A percentile compares a stretch with the other conserved stretches of the same genome.
phyloP scores from a whole-genome alignment of 92 coral and sea anemone species.

The Actinostola sp. region DNA sequence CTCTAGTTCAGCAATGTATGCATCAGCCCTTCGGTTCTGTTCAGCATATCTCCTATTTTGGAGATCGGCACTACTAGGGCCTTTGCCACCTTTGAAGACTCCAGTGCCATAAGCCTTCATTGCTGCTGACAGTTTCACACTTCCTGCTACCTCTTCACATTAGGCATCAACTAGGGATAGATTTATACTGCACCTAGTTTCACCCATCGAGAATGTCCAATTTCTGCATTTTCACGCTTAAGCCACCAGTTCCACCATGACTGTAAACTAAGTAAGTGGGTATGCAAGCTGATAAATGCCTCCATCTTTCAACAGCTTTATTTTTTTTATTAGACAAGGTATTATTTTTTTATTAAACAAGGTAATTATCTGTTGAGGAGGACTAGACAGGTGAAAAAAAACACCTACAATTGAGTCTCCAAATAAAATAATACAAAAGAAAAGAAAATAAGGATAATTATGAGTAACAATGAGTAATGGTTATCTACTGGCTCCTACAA shows the following conservation, averaged over 20 bases:
- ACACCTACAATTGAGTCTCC: too few relatives aligned
- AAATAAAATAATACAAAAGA: too few relatives aligned
- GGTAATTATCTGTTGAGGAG: too few relatives aligned
- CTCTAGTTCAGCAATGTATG: constrained; percentile 51
- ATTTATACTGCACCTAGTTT: constrained; percentile 29
- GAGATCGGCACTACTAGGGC: constrained; percentile 50
- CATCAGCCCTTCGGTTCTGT: constrained; percentile 50
- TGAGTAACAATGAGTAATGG: too few relatives aligned
- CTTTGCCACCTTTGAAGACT: constrained; percentile 41
- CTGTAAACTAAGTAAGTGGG: constrained; percentile 34
- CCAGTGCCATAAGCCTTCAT: constrained; percentile 41
- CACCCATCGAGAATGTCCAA: constrained; percentile 50
- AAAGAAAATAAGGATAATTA: too few relatives aligned
- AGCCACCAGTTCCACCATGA: constrained; percentile 66
- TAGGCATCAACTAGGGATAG: constrained; percentile 33
- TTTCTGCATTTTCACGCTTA: constrained; percentile 37
- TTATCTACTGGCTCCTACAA: too few relatives aligned
- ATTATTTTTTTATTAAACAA: too few relatives aligned
- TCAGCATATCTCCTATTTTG: constrained; percentile 45
- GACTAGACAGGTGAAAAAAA: too few relatives aligned
- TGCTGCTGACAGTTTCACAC: constrained; percentile 31
- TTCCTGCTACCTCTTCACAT: constrained; percentile 49
- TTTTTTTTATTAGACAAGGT: too few relatives aligned
- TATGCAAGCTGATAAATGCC: constrained; percentile 15
- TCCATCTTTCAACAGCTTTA: constrained; percentile 52